Conservation (phyloP, 1,140 invertebrate genomes). For the Panulirus ornatus region DNA sequence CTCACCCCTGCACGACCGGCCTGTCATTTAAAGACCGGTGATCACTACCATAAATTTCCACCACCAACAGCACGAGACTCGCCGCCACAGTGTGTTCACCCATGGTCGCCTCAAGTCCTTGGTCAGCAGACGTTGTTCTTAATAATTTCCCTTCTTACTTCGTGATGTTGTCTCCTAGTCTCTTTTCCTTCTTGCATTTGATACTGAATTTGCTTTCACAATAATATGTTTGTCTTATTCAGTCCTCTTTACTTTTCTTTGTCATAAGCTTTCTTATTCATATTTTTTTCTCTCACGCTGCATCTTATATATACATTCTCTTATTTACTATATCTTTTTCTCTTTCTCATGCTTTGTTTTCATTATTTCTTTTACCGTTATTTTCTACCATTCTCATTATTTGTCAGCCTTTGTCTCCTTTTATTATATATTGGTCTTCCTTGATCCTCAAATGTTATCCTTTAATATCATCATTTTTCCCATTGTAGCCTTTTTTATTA, state of each 20-base stretch:
- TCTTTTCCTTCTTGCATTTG: not conserved
- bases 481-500: too few relatives aligned
- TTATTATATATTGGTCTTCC: too few relatives aligned
- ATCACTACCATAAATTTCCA: too few relatives aligned
- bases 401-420: too few relatives aligned
- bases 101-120: too few relatives aligned
- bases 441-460: too few relatives aligned
- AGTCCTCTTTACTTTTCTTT: not conserved
- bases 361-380: too few relatives aligned
- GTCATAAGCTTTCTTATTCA: not conserved
- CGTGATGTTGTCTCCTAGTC: not conserved
- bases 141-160: not conserved
- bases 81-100: too few relatives aligned
- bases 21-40: too few relatives aligned
- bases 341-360: not conserved
- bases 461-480: too few relatives aligned
- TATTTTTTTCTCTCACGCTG: not conserved
- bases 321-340: not conserved
- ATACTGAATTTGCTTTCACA: not conserved
- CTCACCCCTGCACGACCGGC: not conserved
- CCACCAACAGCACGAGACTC: too few relatives aligned
- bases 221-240: not conserved
- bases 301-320: not conserved
- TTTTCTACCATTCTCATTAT: too few relatives aligned
- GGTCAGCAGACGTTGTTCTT: not conserved